phyloP scores from a whole-genome alignment of 2,113 vertebrate species.

The Brachypodius melanocephalos region DNA sequence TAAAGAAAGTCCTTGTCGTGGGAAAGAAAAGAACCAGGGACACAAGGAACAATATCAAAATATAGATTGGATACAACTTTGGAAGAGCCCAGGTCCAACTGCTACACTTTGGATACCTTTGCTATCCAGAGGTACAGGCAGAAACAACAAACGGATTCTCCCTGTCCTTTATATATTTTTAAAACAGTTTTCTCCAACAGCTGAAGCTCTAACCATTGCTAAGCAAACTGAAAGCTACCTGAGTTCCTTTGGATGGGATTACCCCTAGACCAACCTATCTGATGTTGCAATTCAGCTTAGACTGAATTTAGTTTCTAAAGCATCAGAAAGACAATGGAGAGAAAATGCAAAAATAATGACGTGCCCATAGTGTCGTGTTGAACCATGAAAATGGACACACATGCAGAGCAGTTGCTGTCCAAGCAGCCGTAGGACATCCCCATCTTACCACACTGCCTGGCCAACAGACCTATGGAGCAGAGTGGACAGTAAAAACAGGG shows the following conservation, averaged over 20 bases:
- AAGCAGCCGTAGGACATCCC: background rate
- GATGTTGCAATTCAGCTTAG: background rate
- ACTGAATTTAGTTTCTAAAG: background rate
- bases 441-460: background rate
- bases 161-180: background rate
- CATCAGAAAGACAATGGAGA: background rate
- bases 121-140: background rate
- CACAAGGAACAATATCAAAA: background rate
- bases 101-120: background rate
- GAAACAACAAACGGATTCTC: accelerated
- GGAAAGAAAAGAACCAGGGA: background rate
- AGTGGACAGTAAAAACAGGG: background rate
- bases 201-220: background rate
- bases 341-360: background rate
- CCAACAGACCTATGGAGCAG: background rate
- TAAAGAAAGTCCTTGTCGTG: background rate
- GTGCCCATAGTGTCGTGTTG: background rate
- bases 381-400: accelerated
- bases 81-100: accelerated
- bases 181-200: background rate
- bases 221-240: background rate
- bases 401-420: background rate
- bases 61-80: background rate
- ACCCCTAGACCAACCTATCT: background rate
- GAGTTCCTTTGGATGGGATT: background rate